Percentiles rank a stretch among this genome's conserved stretches.
Conservation (phyloP, 2,113 vertebrate species). For the Tupaia tana region DNA sequence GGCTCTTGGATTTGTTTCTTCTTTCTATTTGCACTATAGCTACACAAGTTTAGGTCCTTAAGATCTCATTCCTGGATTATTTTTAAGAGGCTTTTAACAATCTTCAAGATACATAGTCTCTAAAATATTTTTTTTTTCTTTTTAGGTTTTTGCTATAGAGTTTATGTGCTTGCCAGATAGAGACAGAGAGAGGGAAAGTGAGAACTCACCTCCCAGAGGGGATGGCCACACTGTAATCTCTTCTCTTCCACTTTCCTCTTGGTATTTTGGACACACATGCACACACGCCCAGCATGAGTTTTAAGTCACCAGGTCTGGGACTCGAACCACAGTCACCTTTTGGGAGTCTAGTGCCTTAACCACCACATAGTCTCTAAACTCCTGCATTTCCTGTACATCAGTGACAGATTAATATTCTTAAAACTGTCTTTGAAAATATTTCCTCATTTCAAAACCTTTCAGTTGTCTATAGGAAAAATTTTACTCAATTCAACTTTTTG, state of each 20-base stretch:
- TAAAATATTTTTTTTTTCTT: background rate
- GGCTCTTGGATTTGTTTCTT: background rate
- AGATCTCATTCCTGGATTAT: background rate
- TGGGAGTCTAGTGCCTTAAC: no score
- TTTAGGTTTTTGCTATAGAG: no score
- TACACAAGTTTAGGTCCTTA: background rate
- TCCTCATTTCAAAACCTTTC: conserved; percentile 47
- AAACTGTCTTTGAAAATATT: background rate
- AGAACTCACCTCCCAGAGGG: no score
- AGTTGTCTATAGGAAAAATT: background rate
- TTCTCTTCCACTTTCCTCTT: no score
- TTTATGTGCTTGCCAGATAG: no score
- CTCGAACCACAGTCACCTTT: no score
- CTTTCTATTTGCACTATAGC: background rate
- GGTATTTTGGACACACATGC: no score
- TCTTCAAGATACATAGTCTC: background rate
- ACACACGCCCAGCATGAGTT: no score
- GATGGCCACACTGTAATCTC: no score
- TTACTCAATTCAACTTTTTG: background rate
- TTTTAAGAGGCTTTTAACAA: background rate
- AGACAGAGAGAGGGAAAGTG: no score
- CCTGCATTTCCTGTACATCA: background rate
- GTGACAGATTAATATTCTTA: background rate
- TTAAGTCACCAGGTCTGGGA: no score
- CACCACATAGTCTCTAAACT: background rate